A percentile compares a stretch with the other conserved stretches of the same genome.
Evolutionary conservation across 1,140 invertebrate species (phyloP).

Genomic region (Saxidomus purpurata): DNA sequence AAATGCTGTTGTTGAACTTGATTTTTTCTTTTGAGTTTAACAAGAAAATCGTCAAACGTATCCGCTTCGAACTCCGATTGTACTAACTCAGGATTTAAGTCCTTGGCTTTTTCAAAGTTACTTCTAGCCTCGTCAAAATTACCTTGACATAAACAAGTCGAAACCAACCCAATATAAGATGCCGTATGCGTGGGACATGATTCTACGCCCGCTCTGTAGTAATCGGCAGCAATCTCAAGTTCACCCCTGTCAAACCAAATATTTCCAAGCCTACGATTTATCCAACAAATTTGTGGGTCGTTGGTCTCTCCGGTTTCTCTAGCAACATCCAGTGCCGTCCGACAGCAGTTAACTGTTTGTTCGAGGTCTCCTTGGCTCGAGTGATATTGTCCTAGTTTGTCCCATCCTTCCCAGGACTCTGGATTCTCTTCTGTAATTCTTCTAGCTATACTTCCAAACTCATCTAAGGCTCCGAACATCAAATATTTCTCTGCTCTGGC

Average conservation of each 20-base stretch:
- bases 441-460: background rate
- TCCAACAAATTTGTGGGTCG: background rate
- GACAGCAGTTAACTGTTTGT: background rate
- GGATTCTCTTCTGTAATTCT: background rate
- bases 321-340: background rate
- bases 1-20: too few relatives aligned
- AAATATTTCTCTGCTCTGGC: background rate
- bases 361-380: background rate
- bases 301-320: background rate
- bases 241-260: background rate
- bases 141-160: too few relatives aligned
- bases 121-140: background rate
- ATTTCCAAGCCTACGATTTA: background rate
- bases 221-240: background rate
- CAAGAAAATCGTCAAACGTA: background rate
- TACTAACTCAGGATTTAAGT: background rate
- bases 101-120: background rate
- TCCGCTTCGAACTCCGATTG: background rate
- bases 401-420: background rate
- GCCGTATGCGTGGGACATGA: constrained; percentile 5
- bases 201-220: background rate
- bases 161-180: background rate
- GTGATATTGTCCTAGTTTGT: background rate
- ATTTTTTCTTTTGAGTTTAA: background rate
- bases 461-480: background rate